Percentiles rank a stretch among this genome's conserved stretches.
Conservation (phyloP, 2,888 invertebrate genomes). For the Drosophila melanosoma region DNA sequence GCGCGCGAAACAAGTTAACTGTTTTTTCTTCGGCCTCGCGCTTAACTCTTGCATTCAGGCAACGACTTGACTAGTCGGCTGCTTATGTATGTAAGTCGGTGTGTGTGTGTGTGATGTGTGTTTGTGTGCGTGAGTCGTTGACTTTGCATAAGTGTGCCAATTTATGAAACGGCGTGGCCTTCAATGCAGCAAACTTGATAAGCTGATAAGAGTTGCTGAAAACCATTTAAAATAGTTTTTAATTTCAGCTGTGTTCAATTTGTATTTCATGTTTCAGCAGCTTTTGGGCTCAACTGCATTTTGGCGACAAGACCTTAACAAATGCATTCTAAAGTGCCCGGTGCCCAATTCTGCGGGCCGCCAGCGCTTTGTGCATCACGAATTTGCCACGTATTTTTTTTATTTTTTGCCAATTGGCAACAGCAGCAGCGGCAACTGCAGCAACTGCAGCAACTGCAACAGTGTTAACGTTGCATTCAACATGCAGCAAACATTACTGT, state of each 20-base stretch:
- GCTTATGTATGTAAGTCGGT: conserved; percentile 22
- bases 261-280: neutral
- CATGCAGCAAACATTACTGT: conserved; percentile 84
- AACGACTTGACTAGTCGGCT: conserved; percentile 51
- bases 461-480: conserved; percentile 54
- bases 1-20: conserved; percentile 75
- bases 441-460: conserved; percentile 18
- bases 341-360: conserved; percentile 50
- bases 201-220: conserved; percentile 26
- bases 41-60: conserved; percentile 45
- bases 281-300: conserved; percentile 2
- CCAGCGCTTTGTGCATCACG: conserved; percentile 71
- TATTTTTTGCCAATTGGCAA: conserved; percentile 11
- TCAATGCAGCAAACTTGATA: conserved; percentile 62
- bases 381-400: conserved; percentile 66
- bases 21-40: conserved; percentile 64
- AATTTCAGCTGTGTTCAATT: neutral
- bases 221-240: neutral
- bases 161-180: conserved; percentile 71
- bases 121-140: conserved; percentile 65
- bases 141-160: conserved; percentile 80
- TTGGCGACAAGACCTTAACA: conserved; percentile 30
- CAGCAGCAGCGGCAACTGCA: conserved; percentile 7
- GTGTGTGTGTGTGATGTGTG: neutral
- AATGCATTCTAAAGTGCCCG: conserved; percentile 44